phyloP scores from a whole-genome alignment of 2,797 vertebrate genomes.

The Tangara arthus region DNA sequence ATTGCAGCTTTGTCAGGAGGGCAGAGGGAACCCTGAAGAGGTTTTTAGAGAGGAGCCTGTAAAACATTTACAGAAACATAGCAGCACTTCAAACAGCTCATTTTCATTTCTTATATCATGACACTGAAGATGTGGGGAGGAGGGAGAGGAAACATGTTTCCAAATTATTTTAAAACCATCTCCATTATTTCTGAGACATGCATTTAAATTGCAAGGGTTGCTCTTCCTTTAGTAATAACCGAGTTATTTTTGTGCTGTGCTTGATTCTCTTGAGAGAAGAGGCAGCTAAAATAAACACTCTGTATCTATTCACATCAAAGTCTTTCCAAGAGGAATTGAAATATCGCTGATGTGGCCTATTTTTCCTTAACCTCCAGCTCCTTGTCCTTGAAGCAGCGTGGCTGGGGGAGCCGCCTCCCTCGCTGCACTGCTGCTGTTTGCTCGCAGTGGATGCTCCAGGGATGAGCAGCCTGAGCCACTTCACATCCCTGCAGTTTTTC shows the following conservation, averaged over 20 bases:
- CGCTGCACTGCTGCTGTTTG: rapidly evolving
- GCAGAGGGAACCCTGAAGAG: neutral
- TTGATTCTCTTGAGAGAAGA: constrained; percentile 7
- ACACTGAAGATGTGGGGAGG: neutral
- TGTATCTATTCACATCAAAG: neutral
- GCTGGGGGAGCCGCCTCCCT: neutral
- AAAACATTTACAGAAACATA: neutral
- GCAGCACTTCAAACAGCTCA: neutral
- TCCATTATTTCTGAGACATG: neutral
- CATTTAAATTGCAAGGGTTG: neutral
- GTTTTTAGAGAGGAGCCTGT: neutral
- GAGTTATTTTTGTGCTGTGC: neutral
- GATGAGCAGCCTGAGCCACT: constrained; percentile 62
- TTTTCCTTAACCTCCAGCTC: neutral
- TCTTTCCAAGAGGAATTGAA: neutral
- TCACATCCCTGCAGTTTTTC: neutral
- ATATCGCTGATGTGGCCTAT: neutral
- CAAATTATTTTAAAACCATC: neutral
- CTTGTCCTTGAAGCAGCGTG: neutral
- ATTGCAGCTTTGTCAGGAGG: neutral
- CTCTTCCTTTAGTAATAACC: neutral
- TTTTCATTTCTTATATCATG: neutral
- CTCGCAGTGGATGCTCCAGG: constrained; percentile 63
- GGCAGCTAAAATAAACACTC: constrained; percentile 37
- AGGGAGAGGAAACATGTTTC: neutral